Evolutionary conservation across 2,113 vertebrate genomes (phyloP), one percentile per base, ranked within the genome.

Genomic region (Elachura formosa): DNA sequence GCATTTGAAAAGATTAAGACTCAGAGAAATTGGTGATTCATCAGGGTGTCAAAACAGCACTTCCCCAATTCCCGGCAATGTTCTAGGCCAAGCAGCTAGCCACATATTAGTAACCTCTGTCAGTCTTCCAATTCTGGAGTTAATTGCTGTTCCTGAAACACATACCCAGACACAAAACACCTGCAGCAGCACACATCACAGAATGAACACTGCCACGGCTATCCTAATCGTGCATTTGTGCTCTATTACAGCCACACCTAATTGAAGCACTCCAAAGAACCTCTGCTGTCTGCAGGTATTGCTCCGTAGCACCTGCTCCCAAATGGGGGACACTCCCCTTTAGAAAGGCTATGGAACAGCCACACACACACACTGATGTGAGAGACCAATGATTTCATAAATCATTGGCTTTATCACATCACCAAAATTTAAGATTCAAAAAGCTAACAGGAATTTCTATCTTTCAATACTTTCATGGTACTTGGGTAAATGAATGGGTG

Each of bases 1-100:
- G 84, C 19, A 1, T 89, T 93, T 21, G 29, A 88, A 93, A 94
- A 94, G 87, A 96, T 93, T 96, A 95, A 95, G 79, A 95, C 89
- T 94, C 80, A 96, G 93, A 95, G 92, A 92, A 94, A 95, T 77
- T 71, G 84, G 93, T 87, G 93, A 96, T 95, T 92, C 92, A 96
- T 86, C 90, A 90, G 92, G 89, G 89, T 59, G 45, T 95, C 96
- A 95, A 93, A 96, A 83, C 58, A 93, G 82, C 49, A 0, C 89
- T 96, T 96, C 92, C 86, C 89, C 89, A 96, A 82, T 83, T 92
- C 88, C 45, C 87, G 51, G 55, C 82, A 74, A 86, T 78, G 83
- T 92, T 91, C 94, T 63, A 96, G 91, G 94, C 84, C 69, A 93
- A 91, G 82, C 52, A 93, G 54, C 68, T 66, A 54, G 83, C 64